Evolutionary conservation across 2,888 invertebrate species (phyloP).

Genomic region (Ochlodes sylvanus): DNA sequence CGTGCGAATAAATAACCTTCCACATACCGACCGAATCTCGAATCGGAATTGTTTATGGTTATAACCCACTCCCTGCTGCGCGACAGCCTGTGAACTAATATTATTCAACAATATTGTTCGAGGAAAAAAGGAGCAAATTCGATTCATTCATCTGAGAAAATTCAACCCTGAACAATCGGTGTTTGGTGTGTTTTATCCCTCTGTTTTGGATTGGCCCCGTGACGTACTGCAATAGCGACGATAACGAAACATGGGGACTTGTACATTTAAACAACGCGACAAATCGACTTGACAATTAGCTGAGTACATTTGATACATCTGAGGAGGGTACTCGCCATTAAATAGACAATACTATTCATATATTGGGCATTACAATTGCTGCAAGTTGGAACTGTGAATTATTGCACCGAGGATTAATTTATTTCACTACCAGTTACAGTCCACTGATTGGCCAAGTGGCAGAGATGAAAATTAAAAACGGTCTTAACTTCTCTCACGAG

Average conservation of each 20-base stretch:
- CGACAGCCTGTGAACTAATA: slow-evolving; percentile 44
- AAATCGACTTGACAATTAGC: neutral
- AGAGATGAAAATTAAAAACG: too few species aligned
- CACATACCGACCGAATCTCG: slow-evolving; percentile 46
- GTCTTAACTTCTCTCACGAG: too few species aligned
- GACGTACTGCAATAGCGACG: neutral
- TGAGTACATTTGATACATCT: too few species aligned
- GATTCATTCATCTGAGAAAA: slow-evolving; percentile 11
- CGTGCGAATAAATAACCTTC: slow-evolving; percentile 48
- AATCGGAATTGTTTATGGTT: slow-evolving; percentile 47
- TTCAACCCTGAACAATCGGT: slow-evolving; percentile 2
- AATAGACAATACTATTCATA: too few species aligned
- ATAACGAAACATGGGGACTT: neutral
- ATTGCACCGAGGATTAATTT: too few species aligned
- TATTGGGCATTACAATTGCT: too few species aligned
- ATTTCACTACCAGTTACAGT: too few species aligned
- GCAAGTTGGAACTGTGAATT: too few species aligned
- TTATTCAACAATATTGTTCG: slow-evolving; percentile 14
- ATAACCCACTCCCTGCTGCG: slow-evolving; percentile 45
- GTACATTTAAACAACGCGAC: neutral
- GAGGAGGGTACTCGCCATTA: too few species aligned
- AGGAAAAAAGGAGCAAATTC: slow-evolving; percentile 13
- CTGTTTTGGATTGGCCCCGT: neutral
- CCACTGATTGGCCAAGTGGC: too few species aligned
- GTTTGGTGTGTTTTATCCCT: neutral